Percentiles rank a stretch among this genome's conserved stretches.
phyloP scores from a whole-genome alignment of 2,113 vertebrate species.

The Thinocorus orbignyianus region DNA sequence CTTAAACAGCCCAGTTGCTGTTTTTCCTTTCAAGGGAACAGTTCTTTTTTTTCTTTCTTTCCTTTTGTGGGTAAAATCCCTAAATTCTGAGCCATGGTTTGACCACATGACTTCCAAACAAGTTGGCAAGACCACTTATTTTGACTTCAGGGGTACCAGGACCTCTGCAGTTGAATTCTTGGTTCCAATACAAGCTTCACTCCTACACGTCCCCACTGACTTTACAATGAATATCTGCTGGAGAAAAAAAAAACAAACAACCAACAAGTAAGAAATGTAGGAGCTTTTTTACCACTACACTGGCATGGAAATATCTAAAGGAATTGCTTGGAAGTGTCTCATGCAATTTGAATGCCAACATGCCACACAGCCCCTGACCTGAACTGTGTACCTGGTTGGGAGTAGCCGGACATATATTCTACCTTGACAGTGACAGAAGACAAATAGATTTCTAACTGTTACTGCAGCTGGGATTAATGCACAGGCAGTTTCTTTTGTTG shows the following conservation, averaged over 20 bases:
- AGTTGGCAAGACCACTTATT: neutral
- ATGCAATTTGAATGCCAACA: neutral
- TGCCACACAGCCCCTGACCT: neutral
- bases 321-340: neutral
- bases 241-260: neutral
- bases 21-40: neutral
- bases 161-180: neutral
- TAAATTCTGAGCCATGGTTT: neutral
- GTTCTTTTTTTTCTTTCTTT: neutral
- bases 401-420: neutral
- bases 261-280: neutral
- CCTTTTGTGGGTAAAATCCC: neutral
- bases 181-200: neutral
- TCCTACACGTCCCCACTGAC: neutral
- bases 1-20: neutral
- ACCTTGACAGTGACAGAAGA: neutral
- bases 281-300: neutral
- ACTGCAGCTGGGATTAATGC: neutral
- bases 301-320: neutral
- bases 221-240: neutral
- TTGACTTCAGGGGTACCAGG: neutral
- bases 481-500: neutral
- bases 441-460: neutral
- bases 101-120: neutral
- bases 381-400: neutral